Percentiles rank a stretch among this genome's conserved stretches.
Conservation (phyloP, 2,113 vertebrate species). For the Oenanthe oenanthe region DNA sequence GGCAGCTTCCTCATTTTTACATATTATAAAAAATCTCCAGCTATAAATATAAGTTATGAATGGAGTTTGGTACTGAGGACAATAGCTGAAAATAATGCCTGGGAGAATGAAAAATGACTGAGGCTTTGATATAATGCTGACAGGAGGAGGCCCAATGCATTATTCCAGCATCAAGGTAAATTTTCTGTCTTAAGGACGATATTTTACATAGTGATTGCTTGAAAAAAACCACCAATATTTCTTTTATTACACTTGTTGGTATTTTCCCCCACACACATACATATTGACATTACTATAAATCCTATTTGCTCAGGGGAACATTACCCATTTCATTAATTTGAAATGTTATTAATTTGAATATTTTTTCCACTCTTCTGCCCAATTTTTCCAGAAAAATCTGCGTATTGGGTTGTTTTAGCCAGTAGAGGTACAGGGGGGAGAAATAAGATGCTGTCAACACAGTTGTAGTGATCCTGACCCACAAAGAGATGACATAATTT, state of each 20-base stretch:
- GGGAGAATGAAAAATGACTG: constrained; percentile 25
- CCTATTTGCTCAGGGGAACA: background rate
- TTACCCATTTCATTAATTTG: background rate
- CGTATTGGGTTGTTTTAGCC: background rate
- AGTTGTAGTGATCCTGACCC: background rate
- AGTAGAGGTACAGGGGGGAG: background rate
- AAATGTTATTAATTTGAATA: background rate
- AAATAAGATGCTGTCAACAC: background rate
- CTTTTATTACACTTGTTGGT: background rate
- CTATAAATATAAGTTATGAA: constrained; percentile 54
- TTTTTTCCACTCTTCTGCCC: background rate
- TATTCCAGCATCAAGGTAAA: constrained; percentile 49
- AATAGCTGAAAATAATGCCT: constrained; percentile 40
- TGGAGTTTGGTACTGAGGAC: constrained; percentile 12
- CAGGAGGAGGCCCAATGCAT: constrained; percentile 7
- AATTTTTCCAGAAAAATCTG: background rate
- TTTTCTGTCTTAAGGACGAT: constrained; percentile 25
- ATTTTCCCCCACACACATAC: background rate
- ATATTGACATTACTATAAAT: constrained; percentile 29
- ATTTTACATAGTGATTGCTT: constrained; percentile 7
- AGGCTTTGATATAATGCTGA: constrained; percentile 32
- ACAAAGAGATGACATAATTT: background rate
- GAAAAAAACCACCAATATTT: constrained; percentile 7
- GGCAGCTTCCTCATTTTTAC: constrained; percentile 32
- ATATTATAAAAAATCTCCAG: constrained; percentile 19